Percentiles rank a stretch among this genome's conserved stretches.
Evolutionary conservation across 2,888 invertebrate species (phyloP).

Genomic region (Spodoptera exigua): DNA sequence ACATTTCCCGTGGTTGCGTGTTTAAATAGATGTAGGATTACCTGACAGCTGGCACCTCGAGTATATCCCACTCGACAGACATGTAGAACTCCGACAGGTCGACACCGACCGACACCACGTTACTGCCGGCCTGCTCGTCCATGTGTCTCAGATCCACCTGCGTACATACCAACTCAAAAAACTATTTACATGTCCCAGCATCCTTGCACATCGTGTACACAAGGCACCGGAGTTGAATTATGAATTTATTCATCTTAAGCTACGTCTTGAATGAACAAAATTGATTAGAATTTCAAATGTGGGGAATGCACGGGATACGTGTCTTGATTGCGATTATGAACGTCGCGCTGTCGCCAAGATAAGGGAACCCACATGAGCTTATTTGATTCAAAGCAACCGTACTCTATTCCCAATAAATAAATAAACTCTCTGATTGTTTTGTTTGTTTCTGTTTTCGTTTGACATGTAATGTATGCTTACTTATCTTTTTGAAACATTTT

Average conservation of each 20-base stretch:
- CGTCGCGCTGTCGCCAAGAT: slow-evolving; percentile 23
- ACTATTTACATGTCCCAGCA: slow-evolving; percentile 52
- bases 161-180: slow-evolving; percentile 67
- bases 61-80: slow-evolving; percentile 99
- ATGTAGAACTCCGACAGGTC: slow-evolving; percentile 99
- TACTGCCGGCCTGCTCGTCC: slow-evolving; percentile 96
- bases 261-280: slow-evolving; percentile 44
- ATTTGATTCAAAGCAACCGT: slow-evolving; percentile 18
- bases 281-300: slow-evolving; percentile 46
- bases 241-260: slow-evolving; percentile 41
- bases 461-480: slow-evolving; percentile 38
- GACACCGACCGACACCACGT: slow-evolving; percentile 97
- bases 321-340: slow-evolving; percentile 44
- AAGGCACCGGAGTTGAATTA: slow-evolving; percentile 55
- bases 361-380: slow-evolving; percentile 20
- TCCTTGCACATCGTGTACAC: slow-evolving; percentile 18
- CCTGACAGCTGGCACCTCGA: slow-evolving; percentile 98
- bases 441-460: slow-evolving; percentile 1
- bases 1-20: too few species aligned
- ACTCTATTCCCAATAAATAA: slow-evolving; percentile 2
- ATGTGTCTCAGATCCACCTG: slow-evolving; percentile 97
- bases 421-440: slow-evolving; percentile 3
- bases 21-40: slow-evolving; percentile 62
- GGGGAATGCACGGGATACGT: slow-evolving; percentile 30
- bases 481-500: slow-evolving; percentile 36